Percentiles rank a stretch among this genome's conserved stretches.
These are phyloP conservation scores for Eidolon dupreanum DNA, from an alignment of 2,797 vertebrate species.

Conservation along the genomic window DNA sequence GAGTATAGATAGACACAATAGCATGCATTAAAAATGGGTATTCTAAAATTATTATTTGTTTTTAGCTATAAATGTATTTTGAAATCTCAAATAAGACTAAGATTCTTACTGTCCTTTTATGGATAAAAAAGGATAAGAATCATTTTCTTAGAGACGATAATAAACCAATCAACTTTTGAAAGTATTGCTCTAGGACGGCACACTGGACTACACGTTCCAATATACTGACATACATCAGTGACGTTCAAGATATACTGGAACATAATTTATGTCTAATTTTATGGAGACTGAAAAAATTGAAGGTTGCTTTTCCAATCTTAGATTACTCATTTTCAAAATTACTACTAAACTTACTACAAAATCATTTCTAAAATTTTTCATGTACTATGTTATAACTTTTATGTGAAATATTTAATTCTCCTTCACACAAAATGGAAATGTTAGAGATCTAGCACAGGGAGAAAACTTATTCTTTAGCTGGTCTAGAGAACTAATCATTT, in stretches of 20 bases:
- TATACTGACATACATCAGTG: background rate
- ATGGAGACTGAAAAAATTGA: background rate
- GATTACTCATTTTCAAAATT: background rate
- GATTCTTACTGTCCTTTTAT: background rate
- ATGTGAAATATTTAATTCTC: background rate
- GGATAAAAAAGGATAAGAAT: background rate
- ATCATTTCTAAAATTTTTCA: background rate
- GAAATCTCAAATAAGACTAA: constrained; percentile 43
- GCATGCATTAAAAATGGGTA: background rate
- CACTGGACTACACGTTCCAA: background rate
- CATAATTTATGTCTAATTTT: background rate
- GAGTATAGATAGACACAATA: background rate
- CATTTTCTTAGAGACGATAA: background rate
- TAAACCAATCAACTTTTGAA: background rate
- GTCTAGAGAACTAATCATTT: background rate
- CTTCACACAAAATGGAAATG: background rate
- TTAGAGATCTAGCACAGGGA: background rate
- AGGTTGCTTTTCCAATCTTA: background rate
- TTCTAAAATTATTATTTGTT: constrained; percentile 39
- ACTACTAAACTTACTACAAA: background rate
- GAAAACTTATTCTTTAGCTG: background rate
- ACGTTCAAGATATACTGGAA: background rate
- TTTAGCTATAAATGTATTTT: constrained; percentile 31
- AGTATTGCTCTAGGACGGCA: background rate
- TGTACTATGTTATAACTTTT: background rate